phyloP scores from a whole-genome alignment of 2,797 vertebrate species.

The Crypturellus tataupa region DNA sequence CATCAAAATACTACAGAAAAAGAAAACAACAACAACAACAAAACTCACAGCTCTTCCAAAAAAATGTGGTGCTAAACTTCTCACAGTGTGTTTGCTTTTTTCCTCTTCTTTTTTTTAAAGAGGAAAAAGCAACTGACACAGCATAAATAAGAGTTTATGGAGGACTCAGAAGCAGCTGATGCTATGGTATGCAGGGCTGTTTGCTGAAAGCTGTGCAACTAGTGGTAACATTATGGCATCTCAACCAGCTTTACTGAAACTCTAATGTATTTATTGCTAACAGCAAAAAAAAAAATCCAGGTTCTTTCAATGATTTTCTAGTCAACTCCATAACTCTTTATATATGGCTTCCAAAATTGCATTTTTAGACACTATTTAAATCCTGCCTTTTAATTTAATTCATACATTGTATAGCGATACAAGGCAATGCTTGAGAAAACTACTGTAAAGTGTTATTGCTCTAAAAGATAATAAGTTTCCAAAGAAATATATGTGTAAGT shows the following conservation, averaged over 20 bases:
- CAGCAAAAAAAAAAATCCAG: fast-evolving
- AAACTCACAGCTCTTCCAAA: neutral
- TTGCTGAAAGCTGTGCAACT: neutral
- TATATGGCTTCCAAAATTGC: neutral
- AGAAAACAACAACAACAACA: neutral
- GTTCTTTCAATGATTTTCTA: neutral
- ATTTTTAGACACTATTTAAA: neutral
- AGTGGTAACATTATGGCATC: neutral
- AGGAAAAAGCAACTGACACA: neutral
- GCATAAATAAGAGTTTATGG: neutral
- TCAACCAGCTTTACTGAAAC: neutral
- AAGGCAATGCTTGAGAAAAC: neutral
- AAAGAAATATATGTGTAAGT: neutral
- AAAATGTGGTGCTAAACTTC: neutral
- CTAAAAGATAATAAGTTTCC: neutral
- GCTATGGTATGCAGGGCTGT: neutral
- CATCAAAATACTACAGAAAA: neutral
- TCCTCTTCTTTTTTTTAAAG: neutral
- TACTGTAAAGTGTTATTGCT: neutral
- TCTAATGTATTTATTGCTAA: neutral
- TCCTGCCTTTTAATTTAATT: neutral
- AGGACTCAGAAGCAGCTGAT: neutral
- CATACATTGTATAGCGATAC: neutral
- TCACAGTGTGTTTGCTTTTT: neutral
- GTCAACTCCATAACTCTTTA: neutral